Evolutionary conservation across 2,888 invertebrate genomes (phyloP), one percentile per base, ranked within the genome.

Genomic region (Troides aeacus): DNA sequence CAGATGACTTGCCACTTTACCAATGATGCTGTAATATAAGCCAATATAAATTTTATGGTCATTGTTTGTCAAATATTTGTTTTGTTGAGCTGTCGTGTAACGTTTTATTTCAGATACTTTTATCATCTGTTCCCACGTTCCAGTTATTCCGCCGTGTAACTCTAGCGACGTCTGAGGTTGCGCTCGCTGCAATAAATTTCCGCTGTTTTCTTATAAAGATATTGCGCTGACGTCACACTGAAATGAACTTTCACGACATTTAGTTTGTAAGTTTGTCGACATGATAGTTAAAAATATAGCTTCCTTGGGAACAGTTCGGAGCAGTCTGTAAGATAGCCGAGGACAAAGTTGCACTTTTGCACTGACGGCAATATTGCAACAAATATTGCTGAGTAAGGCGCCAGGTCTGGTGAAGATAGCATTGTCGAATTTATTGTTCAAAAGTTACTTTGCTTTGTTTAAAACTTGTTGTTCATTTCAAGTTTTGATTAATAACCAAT

Each of bases 341-440:
- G 80, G 80, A 88, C 89, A 85, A 89, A 89, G 88, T 90, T 89
- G 85, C 86, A 81, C 80, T 84, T 64, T 65, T 64, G 69, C 64
- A 57, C 39, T 81, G 61, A 64, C 62, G 63, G 79, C 76, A 79
- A 80, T 76, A 74, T 79, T 76, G 81, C 86, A 84, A 85, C 84
- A 84, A 88, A 89, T 86, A 84, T 84, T 42, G 39, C 56, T 6
- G 59, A 50, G 53, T 39, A 63, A 59, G 63, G 64, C 59, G 68
- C 63, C 63, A 64, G 18, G 68, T 59, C 63, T 64, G 23, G 18
- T 53, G 59, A 21, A 63, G 68, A 68, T 60, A 60, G 59, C 53
- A 50, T 53, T 68, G 46, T 64, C 59, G 50, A 63, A 64, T 60
- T 46, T 68, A 62, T 42, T 30, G 21, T 68, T 62, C n/a, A 30